These are phyloP conservation scores for Tolmerus cingulatus DNA, from an alignment of 2,888 invertebrate genomes.

Conservation along the genomic window DNA sequence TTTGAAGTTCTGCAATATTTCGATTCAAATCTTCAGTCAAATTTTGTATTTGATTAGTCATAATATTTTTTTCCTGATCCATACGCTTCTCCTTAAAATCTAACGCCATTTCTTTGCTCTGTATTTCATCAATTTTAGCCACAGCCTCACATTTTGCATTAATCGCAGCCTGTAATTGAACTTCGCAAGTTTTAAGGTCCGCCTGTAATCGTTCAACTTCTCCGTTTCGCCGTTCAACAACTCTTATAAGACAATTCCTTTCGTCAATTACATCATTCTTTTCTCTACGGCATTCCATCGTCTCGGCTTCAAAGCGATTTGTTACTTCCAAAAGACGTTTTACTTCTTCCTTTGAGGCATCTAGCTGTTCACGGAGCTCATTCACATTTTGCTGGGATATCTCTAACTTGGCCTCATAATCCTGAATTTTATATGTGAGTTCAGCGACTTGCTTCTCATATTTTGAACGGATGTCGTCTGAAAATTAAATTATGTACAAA, in stretches of 20 bases:
- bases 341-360: constrained; percentile 70
- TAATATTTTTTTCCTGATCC: constrained; percentile 79
- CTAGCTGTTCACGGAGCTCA: constrained; percentile 73
- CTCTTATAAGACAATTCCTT: constrained; percentile 75
- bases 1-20: constrained; percentile 79
- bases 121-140: constrained; percentile 80
- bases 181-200: constrained; percentile 74
- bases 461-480: constrained; percentile 69
- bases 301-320: constrained; percentile 72
- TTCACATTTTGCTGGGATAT: constrained; percentile 70
- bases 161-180: constrained; percentile 78
- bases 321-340: constrained; percentile 71
- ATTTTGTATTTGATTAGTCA: constrained; percentile 80
- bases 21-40: constrained; percentile 81
- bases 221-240: constrained; percentile 74
- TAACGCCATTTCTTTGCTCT: constrained; percentile 79
- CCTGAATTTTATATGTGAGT: constrained; percentile 70
- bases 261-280: constrained; percentile 77
- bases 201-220: constrained; percentile 77
- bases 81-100: constrained; percentile 85
- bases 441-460: constrained; percentile 68
- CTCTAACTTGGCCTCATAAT: constrained; percentile 70
- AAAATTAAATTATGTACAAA: constrained; percentile 49
- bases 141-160: constrained; percentile 85
- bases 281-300: constrained; percentile 72